Base-by-base conservation (phyloP, 2,888 invertebrate genomes). In the Cremastobaeus sp. region DNA sequence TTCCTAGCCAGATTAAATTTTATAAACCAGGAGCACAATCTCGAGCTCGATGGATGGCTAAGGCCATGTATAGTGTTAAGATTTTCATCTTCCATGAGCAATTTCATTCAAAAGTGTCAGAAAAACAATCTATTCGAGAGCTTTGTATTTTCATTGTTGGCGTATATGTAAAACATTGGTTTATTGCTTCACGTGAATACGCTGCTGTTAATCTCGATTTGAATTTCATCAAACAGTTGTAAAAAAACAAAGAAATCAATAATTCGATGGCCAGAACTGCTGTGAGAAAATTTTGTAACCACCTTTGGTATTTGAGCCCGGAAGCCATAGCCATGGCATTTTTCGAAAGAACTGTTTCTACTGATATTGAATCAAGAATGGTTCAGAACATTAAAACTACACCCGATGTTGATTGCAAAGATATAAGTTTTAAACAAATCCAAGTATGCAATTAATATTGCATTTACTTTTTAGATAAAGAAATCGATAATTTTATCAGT, bases 71-170 rank as follows among this genome's bases (percentile, higher is more conserved):
- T n/a, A 12, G 20, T 41, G 21, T 47, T n/a, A 47, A 47, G 21
- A 47, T 47, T 4, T 47, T 25, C 20, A 5, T 47, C 12, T 21
- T 47, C 25, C 47, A n/a, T 18, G 25, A 47, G 4, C 25, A 47
- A 11, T 47, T 47, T 20, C 21, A 25, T 21, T 47, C 21, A 12
- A 47, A 20, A 20, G 20, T n/a, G 20, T 5, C 21, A 21, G 47
- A 47, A 20, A 25, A 47, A 25, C 12, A 25, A 21, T 15, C 47
- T 9, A 4, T 25, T 2, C 25, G 25, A 12, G 41, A 55, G 15
- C 35, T 55, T 55, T 55, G 39, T 37, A 39, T 41, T 17, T 55
- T 55, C 14, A 39, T 28, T 21, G 15, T 55, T 21, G 25, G 17
- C 15, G 39, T 55, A 9, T 55, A 41, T 14, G 34, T 34, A 34